These are phyloP conservation scores for Lepisosteus osseus DNA, from an alignment of 2,113 vertebrate species.

Conservation along the genomic window DNA sequence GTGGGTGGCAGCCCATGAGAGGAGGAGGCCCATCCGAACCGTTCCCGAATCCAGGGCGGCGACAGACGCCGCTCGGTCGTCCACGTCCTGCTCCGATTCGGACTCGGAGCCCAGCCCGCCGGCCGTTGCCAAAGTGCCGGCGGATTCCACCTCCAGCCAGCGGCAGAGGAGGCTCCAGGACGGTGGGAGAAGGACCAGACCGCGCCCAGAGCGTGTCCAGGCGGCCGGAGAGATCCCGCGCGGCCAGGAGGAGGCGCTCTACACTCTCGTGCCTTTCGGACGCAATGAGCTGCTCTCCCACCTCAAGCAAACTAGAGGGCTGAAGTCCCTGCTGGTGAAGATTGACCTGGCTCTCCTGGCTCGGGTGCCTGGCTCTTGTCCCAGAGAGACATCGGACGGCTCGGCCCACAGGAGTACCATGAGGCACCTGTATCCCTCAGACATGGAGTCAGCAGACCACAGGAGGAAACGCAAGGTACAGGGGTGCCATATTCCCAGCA, in stretches of 20 bases:
- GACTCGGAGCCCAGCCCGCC: slow-evolving; percentile 74
- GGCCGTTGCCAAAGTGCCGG: slow-evolving; percentile 61
- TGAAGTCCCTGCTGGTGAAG: slow-evolving; percentile 88
- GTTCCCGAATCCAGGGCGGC: slow-evolving; percentile 65
- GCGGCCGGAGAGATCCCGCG: slow-evolving; percentile 71
- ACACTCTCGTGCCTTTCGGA: slow-evolving; percentile 92
- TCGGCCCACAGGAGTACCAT: slow-evolving; percentile 53
- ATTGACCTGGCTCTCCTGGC: slow-evolving; percentile 90
- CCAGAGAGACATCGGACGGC: slow-evolving; percentile 55
- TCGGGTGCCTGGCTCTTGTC: slow-evolving; percentile 79
- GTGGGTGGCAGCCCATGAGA: slow-evolving; percentile 16
- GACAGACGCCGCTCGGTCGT: slow-evolving; percentile 60
- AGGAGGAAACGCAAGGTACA: slow-evolving; percentile 94
- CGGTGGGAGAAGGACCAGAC: slow-evolving; percentile 40
- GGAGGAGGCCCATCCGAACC: slow-evolving; percentile 51
- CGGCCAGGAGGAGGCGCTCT: slow-evolving; percentile 76
- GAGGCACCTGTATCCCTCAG: slow-evolving; percentile 56
- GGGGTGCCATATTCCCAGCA: not conserved
- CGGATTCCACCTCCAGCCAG: slow-evolving; percentile 61
- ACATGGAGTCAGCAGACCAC: slow-evolving; percentile 69
- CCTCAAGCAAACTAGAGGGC: slow-evolving; percentile 74
- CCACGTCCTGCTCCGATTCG: slow-evolving; percentile 70
- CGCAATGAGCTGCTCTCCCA: slow-evolving; percentile 74
- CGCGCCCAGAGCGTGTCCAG: slow-evolving; percentile 64
- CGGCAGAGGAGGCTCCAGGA: slow-evolving; percentile 49